A percentile compares a stretch with the other conserved stretches of the same genome.
Evolutionary conservation across 2,797 vertebrate species (phyloP).

Genomic region (Amblyopsis hoosieri): DNA sequence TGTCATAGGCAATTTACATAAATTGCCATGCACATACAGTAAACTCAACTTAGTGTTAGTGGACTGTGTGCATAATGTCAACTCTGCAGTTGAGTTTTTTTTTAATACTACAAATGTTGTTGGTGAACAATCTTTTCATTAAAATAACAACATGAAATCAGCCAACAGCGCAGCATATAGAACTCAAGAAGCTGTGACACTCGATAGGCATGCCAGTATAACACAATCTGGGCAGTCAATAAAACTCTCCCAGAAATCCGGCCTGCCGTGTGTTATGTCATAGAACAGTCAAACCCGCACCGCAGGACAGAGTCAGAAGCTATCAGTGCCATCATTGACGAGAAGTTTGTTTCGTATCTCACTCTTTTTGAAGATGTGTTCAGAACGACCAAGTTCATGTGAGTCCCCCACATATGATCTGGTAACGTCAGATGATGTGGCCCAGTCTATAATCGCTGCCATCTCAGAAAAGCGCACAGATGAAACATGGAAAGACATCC

Average conservation of each 20-base stretch:
- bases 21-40: conserved; percentile 8
- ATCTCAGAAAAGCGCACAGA: too few relatives aligned
- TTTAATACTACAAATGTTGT: not conserved
- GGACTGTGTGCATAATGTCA: conserved; percentile 8
- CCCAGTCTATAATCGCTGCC: too few relatives aligned
- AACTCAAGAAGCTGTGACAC: conserved; percentile 15
- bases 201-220: conserved; percentile 16
- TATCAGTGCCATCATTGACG: not conserved
- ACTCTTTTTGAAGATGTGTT: conserved; percentile 3
- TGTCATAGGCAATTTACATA: conserved; percentile 12
- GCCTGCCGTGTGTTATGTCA: not conserved
- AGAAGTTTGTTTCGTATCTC: not conserved
- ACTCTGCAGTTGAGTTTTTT: not conserved
- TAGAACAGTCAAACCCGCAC: not conserved
- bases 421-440: too few relatives aligned
- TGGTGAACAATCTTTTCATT: conserved; percentile 15
- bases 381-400: not conserved
- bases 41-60: conserved; percentile 4
- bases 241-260: conserved; percentile 3
- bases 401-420: too few relatives aligned
- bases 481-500: too few relatives aligned
- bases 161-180: not conserved
- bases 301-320: not conserved
- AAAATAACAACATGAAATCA: conserved; percentile 17
- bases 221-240: conserved; percentile 7